Evolutionary conservation across 2,113 vertebrate genomes (phyloP).

Genomic region (Maccullochella peelii): DNA sequence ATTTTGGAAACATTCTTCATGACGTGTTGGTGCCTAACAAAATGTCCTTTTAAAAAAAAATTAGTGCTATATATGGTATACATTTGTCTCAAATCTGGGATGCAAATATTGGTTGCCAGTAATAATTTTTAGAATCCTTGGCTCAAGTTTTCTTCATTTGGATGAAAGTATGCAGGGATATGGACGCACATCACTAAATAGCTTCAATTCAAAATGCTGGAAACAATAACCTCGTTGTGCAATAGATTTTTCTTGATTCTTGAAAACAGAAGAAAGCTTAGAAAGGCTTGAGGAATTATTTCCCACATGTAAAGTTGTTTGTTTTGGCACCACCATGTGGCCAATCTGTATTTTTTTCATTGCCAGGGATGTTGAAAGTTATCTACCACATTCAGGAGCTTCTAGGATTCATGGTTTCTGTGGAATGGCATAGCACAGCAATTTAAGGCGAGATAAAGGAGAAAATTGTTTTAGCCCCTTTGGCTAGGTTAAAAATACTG

Average conservation of each 20-base stretch:
- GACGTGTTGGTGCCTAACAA: not conserved
- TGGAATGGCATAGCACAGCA: not conserved
- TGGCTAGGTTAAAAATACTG: not conserved
- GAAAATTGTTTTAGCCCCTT: not conserved
- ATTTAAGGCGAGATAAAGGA: not conserved
- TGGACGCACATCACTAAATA: not conserved
- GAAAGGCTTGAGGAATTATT: not conserved
- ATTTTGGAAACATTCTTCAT: not conserved
- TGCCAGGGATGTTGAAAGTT: not conserved
- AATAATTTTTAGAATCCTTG: too few species aligned
- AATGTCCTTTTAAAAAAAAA: not conserved
- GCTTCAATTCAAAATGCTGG: not conserved
- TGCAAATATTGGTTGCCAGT: not conserved
- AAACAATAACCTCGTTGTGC: not conserved
- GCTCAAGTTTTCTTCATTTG: not conserved
- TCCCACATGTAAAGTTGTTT: not conserved
- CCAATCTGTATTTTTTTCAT: not conserved
- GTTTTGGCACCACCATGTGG: constrained; percentile 37
- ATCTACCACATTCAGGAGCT: not conserved
- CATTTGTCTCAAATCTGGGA: not conserved
- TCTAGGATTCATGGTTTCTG: not conserved
- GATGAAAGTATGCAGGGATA: not conserved
- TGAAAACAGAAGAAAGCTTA: not conserved
- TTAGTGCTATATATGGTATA: not conserved
- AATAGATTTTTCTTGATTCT: not conserved